These are phyloP conservation scores for Drosophila neonasuta DNA, from an alignment of 2,888 invertebrate species.

Conservation along the genomic window DNA sequence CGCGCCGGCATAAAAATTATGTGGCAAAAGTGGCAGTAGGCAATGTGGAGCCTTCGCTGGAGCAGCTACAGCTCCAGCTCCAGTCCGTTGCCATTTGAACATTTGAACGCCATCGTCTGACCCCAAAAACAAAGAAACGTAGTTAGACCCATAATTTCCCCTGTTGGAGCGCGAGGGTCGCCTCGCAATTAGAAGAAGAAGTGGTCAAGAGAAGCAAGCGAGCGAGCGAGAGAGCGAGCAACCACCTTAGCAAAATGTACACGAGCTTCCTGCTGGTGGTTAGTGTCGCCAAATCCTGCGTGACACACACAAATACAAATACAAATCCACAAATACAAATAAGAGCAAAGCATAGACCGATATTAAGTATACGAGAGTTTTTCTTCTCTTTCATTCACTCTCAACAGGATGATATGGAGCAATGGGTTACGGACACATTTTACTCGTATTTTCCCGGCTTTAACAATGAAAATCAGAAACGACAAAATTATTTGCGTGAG, in stretches of 20 bases:
- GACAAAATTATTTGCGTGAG: constrained; percentile 78
- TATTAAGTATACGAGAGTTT: constrained; percentile 14
- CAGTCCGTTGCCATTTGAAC: constrained; percentile 36
- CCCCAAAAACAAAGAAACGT: constrained; percentile 58
- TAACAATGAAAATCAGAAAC: constrained; percentile 81
- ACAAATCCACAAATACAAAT: constrained; percentile 4
- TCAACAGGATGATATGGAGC: constrained; percentile 81
- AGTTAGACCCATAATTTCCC: constrained; percentile 53
- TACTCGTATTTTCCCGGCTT: constrained; percentile 82
- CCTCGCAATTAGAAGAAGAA: constrained; percentile 1
- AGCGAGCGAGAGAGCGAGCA: not conserved
- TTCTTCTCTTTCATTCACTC: constrained; percentile 28
- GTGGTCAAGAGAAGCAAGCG: not conserved
- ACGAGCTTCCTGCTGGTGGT: constrained; percentile 79
- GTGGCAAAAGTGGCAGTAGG: constrained; percentile 68
- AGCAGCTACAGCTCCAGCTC: constrained; percentile 36
- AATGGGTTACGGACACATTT: constrained; percentile 82
- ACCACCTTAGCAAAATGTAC: constrained; percentile 65
- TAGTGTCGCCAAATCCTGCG: constrained; percentile 66
- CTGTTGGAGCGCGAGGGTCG: constrained; percentile 4
- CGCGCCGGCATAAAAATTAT: constrained; percentile 70
- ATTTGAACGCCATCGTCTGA: constrained; percentile 52
- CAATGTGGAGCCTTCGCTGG: constrained; percentile 61
- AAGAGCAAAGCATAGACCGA: constrained; percentile 8
- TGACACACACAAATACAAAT: constrained; percentile 37